A percentile compares a stretch with the other conserved stretches of the same genome.
Conservation (phyloP, 2,888 invertebrate genomes). For the Cephus pulcher region DNA sequence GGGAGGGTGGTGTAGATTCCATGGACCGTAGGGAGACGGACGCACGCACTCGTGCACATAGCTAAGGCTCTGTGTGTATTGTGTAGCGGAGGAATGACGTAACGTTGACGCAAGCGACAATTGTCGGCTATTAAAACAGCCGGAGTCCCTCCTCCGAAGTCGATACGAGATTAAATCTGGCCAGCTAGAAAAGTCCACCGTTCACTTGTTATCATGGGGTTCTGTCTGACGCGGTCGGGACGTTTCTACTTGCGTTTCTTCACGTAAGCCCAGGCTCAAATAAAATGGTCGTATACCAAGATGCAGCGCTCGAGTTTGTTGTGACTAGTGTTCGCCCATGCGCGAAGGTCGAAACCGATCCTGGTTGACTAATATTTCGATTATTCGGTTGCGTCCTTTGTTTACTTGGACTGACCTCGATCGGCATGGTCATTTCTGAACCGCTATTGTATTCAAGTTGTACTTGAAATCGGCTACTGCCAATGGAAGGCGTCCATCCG, state of each 20-base stretch:
- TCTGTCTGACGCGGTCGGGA: neutral
- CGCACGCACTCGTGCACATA: neutral
- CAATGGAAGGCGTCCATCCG: too few relatives aligned
- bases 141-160: neutral
- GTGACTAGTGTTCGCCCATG: neutral
- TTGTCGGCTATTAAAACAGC: conserved; percentile 51
- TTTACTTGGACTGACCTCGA: neutral
- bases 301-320: neutral
- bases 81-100: conserved; percentile 41
- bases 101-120: conserved; percentile 58
- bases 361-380: neutral
- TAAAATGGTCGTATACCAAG: neutral
- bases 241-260: neutral
- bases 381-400: neutral
- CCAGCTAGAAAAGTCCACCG: neutral
- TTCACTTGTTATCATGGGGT: neutral
- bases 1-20: neutral
- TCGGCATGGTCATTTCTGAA: neutral
- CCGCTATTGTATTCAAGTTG: neutral
- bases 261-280: neutral
- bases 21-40: neutral
- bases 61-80: neutral
- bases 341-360: neutral
- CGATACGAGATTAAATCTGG: neutral
- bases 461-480: too few relatives aligned